These are phyloP conservation scores for Lochmaea capreae DNA, from an alignment of 2,888 invertebrate species.

Conservation along the genomic window DNA sequence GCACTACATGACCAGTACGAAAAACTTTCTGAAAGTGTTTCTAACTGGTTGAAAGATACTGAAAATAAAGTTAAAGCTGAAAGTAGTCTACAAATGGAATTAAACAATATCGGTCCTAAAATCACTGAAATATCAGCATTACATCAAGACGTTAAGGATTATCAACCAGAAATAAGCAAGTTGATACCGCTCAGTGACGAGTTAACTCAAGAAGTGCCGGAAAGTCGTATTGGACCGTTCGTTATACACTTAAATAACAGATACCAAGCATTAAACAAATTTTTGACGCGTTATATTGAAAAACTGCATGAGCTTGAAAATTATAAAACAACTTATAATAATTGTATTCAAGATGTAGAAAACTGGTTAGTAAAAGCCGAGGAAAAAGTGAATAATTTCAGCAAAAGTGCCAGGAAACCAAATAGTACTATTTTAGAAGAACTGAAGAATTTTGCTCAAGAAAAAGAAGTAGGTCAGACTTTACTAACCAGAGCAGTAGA, in stretches of 20 bases:
- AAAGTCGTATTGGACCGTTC: slow-evolving; percentile 84
- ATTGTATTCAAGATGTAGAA: slow-evolving; percentile 76
- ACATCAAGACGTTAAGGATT: slow-evolving; percentile 73
- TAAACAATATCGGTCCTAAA: slow-evolving; percentile 77
- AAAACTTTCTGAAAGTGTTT: slow-evolving; percentile 77
- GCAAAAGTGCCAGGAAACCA: slow-evolving; percentile 82
- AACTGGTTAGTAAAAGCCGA: slow-evolving; percentile 84
- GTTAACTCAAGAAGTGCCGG: slow-evolving; percentile 82
- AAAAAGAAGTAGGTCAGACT: slow-evolving; percentile 83
- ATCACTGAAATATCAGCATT: slow-evolving; percentile 74
- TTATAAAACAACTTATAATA: slow-evolving; percentile 77
- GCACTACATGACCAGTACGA: slow-evolving; percentile 87
- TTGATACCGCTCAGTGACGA: slow-evolving; percentile 77
- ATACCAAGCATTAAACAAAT: slow-evolving; percentile 80
- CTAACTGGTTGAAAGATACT: slow-evolving; percentile 82
- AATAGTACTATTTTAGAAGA: slow-evolving; percentile 81
- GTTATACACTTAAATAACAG: slow-evolving; percentile 82
- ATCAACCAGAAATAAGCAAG: slow-evolving; percentile 75
- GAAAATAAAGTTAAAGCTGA: slow-evolving; percentile 82
- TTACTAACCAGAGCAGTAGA: slow-evolving; percentile 84
- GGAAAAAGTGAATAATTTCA: slow-evolving; percentile 78
- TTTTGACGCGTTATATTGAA: slow-evolving; percentile 76
- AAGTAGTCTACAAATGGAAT: slow-evolving; percentile 76
- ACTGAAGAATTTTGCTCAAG: slow-evolving; percentile 77
- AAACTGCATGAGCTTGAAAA: slow-evolving; percentile 78